Percentiles rank a stretch among this genome's conserved stretches.
Evolutionary conservation across 2,888 invertebrate species (phyloP).

Genomic region (Lepetodrilus schrolli): DNA sequence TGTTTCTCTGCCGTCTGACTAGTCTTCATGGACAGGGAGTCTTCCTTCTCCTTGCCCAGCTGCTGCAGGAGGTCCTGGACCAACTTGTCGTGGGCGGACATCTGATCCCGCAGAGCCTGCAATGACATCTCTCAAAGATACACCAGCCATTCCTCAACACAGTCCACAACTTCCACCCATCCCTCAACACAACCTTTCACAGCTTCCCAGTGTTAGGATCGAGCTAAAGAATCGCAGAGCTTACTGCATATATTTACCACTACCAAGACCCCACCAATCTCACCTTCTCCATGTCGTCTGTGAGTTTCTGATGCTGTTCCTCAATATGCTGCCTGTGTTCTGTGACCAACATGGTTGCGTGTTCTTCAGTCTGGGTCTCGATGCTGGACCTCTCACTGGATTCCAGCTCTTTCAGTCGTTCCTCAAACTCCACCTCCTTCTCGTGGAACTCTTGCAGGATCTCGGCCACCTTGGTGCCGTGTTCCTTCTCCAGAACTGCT

Average conservation of each 20-base stretch:
- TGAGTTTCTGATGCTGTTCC: conserved; percentile 32
- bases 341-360: not conserved
- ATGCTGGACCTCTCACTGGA: not conserved
- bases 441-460: conserved; percentile 41
- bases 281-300: conserved; percentile 33
- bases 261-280: no score
- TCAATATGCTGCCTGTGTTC: conserved; percentile 20
- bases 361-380: conserved; percentile 29
- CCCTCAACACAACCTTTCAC: no score
- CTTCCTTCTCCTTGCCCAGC: conserved; percentile 60
- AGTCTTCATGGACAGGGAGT: conserved; percentile 55
- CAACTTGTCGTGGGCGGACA: conserved; percentile 85
- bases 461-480: conserved; percentile 35
- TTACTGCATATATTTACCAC: not conserved
- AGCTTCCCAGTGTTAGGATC: no score
- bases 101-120: conserved; percentile 61
- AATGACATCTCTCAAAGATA: not conserved
- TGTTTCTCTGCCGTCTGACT: conserved; percentile 68
- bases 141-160: not conserved
- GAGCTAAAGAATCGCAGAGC: no score
- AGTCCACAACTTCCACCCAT: no score
- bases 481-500: conserved; percentile 28
- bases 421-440: conserved; percentile 36
- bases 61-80: conserved; percentile 81
- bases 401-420: conserved; percentile 30